Conservation (phyloP, 2,888 invertebrate genomes). For the Orthosia gracilis region DNA sequence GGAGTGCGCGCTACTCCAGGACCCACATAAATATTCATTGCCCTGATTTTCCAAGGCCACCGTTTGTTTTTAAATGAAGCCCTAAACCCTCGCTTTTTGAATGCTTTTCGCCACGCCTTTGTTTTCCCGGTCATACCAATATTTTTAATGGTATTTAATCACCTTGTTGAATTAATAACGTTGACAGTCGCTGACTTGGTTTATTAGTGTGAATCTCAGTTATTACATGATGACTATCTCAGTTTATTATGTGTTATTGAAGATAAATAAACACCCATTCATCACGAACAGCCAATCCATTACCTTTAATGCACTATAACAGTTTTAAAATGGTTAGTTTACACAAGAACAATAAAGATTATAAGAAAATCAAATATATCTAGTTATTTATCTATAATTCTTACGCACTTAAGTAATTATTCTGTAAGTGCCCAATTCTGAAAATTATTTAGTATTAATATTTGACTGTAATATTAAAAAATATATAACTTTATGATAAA, state of each 20-base stretch:
- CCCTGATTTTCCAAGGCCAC: conserved; percentile 76
- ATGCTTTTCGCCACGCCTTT: conserved; percentile 58
- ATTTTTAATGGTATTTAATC: conserved; percentile 32
- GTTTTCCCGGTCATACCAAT: conserved; percentile 9
- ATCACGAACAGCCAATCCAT: conserved; percentile 8
- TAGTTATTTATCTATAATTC: too few species aligned
- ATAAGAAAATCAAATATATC: too few species aligned
- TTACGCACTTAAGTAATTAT: too few species aligned
- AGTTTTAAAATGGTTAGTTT: background rate
- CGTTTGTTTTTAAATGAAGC: conserved; percentile 75
- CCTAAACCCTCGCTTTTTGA: conserved; percentile 56
- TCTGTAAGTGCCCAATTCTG: too few species aligned
- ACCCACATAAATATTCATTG: conserved; percentile 81
- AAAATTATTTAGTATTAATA: background rate
- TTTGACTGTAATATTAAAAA: background rate
- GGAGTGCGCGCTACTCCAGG: conserved; percentile 68
- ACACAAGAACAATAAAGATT: background rate
- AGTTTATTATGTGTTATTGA: background rate
- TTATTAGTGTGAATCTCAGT: too few species aligned
- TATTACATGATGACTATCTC: too few species aligned
- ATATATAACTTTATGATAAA: background rate
- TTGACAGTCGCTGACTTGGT: background rate
- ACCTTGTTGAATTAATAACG: conserved; percentile 20
- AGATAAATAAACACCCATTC: conserved; percentile 3
- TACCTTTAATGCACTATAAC: conserved; percentile 10